Conservation (phyloP, 2,113 vertebrate species). For the Strix uralensis region DNA sequence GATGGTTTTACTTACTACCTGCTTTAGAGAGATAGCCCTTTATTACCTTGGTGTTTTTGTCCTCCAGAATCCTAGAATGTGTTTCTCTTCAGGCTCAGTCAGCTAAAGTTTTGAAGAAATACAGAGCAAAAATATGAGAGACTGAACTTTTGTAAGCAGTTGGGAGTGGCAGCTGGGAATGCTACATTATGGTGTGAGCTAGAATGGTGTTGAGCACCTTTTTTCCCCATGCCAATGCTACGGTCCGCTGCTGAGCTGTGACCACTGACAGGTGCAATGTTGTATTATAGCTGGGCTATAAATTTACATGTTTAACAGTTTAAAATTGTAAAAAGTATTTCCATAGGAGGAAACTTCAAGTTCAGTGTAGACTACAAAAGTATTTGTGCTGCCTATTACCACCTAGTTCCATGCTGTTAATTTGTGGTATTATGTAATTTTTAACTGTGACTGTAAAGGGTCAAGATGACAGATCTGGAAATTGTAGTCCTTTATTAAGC, state of each 20-base stretch:
- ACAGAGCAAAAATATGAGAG: neutral
- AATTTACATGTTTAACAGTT: neutral
- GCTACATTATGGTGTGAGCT: neutral
- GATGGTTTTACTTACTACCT: neutral
- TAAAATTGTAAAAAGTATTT: neutral
- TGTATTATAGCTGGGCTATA: neutral
- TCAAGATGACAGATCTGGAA: neutral
- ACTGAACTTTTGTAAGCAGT: neutral
- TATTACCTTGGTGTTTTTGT: neutral
- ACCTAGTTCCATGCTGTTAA: neutral
- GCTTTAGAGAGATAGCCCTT: neutral
- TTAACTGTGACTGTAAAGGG: neutral
- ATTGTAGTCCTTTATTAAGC: neutral
- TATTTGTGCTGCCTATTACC: neutral
- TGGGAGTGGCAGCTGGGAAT: neutral
- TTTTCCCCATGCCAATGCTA: neutral
- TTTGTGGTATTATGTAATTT: neutral
- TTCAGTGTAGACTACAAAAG: neutral
- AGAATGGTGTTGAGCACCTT: neutral
- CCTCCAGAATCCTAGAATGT: neutral
- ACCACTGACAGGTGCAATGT: neutral
- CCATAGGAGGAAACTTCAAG: neutral
- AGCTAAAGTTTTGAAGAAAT: neutral
- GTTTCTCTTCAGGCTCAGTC: neutral
- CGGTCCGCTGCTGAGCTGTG: neutral